phyloP scores from a whole-genome alignment of 2,888 invertebrate species.

The Sialis fuliginosa region DNA sequence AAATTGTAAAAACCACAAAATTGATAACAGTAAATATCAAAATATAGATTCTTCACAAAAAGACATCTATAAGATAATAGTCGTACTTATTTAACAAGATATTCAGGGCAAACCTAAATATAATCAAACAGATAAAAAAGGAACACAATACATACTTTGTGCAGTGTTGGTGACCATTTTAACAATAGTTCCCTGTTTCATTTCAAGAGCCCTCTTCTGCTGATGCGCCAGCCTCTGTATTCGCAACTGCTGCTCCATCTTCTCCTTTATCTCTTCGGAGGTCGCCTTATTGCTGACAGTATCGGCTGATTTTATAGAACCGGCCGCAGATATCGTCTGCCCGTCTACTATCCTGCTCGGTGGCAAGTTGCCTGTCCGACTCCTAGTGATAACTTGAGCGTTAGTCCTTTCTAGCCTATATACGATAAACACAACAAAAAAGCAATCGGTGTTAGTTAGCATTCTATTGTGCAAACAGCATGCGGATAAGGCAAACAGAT shows the following conservation, averaged over 20 bases:
- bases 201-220: conserved; percentile 61
- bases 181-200: conserved; percentile 30
- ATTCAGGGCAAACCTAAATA: background rate
- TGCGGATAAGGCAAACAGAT: too few species aligned
- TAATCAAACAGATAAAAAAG: background rate
- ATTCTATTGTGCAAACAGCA: conserved; percentile 14
- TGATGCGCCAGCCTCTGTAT: conserved; percentile 79
- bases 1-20: too few species aligned
- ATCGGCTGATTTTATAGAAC: conserved; percentile 14
- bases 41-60: background rate
- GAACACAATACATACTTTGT: background rate
- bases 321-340: conserved; percentile 17
- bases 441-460: conserved; percentile 9
- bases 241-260: conserved; percentile 79
- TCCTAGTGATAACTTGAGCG: conserved; percentile 61
- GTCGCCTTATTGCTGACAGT: conserved; percentile 37
- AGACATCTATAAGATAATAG: background rate
- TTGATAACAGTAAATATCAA: too few species aligned
- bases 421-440: conserved; percentile 20
- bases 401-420: conserved; percentile 49
- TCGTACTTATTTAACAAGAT: background rate
- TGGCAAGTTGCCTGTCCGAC: conserved; percentile 55
- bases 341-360: conserved; percentile 25
- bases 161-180: conserved; percentile 27
- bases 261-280: conserved; percentile 66